phyloP scores from a whole-genome alignment of 2,888 invertebrate genomes.

The Caradrina clavipalpis region DNA sequence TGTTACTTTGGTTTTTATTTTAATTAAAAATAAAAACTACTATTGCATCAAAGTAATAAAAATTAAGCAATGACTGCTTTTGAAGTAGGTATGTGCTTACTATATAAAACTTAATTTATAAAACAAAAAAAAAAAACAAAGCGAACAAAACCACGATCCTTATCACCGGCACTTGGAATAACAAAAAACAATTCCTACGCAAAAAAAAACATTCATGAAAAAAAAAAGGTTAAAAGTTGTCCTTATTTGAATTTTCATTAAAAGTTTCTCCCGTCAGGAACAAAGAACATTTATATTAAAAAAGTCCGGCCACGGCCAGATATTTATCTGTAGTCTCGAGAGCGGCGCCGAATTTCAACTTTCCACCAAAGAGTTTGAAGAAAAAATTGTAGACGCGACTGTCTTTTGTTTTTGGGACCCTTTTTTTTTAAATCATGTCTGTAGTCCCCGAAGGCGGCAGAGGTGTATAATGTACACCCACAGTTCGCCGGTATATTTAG shows the following conservation, averaged over 20 bases:
- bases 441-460: too few relatives aligned
- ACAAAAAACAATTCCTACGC: constrained; percentile 81
- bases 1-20: too few relatives aligned
- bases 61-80: neutral
- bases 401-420: constrained; percentile 13
- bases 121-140: constrained; percentile 56
- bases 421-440: too few relatives aligned
- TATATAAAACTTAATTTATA: constrained; percentile 41
- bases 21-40: too few relatives aligned
- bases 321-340: constrained; percentile 91
- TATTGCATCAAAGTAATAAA: too few relatives aligned
- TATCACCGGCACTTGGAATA: constrained; percentile 79
- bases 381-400: constrained; percentile 69
- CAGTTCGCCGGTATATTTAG: too few relatives aligned
- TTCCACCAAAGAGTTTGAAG: constrained; percentile 74
- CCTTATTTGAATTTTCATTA: constrained; percentile 90
- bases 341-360: constrained; percentile 88
- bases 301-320: constrained; percentile 89
- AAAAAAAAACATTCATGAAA: constrained; percentile 71
- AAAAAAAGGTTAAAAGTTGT: constrained; percentile 87
- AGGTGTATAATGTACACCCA: too few relatives aligned
- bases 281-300: constrained; percentile 91
- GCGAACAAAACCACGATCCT: constrained; percentile 65
- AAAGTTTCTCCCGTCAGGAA: constrained; percentile 89
- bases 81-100: constrained; percentile 4